Base-by-base conservation (phyloP, 2,113 vertebrate genomes). In the Chitala chitala region DNA sequence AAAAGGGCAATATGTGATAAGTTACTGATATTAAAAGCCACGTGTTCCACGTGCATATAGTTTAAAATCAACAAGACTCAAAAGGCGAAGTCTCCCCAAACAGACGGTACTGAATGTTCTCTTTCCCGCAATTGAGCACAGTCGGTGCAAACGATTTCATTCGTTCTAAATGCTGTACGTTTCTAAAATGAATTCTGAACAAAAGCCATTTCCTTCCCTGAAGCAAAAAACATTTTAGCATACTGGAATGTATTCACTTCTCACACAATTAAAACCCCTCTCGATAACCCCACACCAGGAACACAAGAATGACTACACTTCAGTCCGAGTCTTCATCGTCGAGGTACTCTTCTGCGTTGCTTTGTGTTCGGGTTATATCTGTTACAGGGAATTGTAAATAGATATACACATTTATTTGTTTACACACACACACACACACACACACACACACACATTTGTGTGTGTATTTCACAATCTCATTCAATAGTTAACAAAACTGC, bases 271-370 rank as follows among this genome's bases (percentile, higher is more conserved):
- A 46, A 69, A 69, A 53, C 55, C 40, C n/a, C n/a, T n/a, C 55
- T 42, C 50, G 10, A 73, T 26, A 48, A 36, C 44, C 40, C 31
- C 29, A 20, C 9, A 51, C 13, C 20, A 48, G n/a, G 38, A 4
- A 20, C 10, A 20, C 2, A 50, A 7, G 0, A 66, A 31, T 26
- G 50, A 5, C 26, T 38, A 17, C 31, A 12, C 5, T 56, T 91
- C 90, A 99, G 87, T 99, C 96, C 0, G 97, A 99, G 84, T 99
- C 96, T 86, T 98, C 95, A 44, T 98, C 97, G 4, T 99, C 96
- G 56, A 98, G 90, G 86, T 98, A 98, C 71, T 98, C 97, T 51
- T 99, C 95, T 3, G 94, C 95, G 24, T 98, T 95, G 88, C 94
- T 98, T 82, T 91, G 87, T 79, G 92, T 91, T 82, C 93, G 92